Base-by-base conservation (phyloP, 2,888 invertebrate genomes). In the Temnothorax rugatulus region DNA sequence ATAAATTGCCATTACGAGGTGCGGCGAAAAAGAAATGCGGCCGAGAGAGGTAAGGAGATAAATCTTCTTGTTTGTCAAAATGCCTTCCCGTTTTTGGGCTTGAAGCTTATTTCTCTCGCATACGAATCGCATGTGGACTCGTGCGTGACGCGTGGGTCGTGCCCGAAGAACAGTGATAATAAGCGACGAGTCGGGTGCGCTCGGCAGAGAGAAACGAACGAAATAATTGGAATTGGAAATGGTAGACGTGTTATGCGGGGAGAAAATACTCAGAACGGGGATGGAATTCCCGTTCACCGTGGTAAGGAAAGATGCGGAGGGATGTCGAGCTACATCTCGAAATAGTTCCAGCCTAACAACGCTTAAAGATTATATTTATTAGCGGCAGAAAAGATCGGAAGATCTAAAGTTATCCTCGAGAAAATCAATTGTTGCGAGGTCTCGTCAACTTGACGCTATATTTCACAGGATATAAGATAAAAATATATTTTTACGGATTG, bases 1-100 rank as follows among this genome's bases (percentile, higher is more conserved):
- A 73, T 81, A 81, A 81, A 81, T 81, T 81, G 79, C 79, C 79
- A 81, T 81, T 81, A 73, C 79, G 79, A 59, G 79, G 47, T 34
- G 74, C 47, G 74, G 79, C 59, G 79, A 73, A 34, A 81, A 73
- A 81, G 79, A 81, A 73, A 38, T 25, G 59, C 44, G 71, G 18
- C 13, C 44, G 57, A 59, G 74, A 59, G 74, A 74, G 18, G 34
- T 47, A 73, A 68, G 54, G 29, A 76, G 25, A 77, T 73, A 81
- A 59, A 73, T 81, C 59, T 73, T 81, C 79, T 73, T 74, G 74
- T 79, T 79, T 79, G 74, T 81, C 79, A 81, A 81, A 81, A 81
- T 57, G 34, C 59, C 34, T 59, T 59, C 59, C 73, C 79, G 74
- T 59, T 77, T 54, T 54, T 59, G 54, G 59, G 34, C 73, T 66